Percentiles rank a stretch among this genome's conserved stretches.
phyloP scores from a whole-genome alignment of 2,797 vertebrate genomes.

The Lepus oiostolus region DNA sequence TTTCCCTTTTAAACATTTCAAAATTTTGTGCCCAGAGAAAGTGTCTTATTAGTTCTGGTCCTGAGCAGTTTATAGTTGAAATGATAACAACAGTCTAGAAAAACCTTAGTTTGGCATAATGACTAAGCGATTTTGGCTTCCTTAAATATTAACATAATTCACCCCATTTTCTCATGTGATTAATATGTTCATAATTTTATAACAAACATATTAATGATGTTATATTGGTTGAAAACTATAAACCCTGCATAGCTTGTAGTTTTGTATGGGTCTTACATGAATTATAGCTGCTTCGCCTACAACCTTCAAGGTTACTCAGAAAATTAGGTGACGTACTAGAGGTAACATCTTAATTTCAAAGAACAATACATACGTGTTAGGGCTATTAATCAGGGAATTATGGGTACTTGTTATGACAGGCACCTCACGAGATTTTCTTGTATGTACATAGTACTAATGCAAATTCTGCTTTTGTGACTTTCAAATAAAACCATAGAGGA shows the following conservation, averaged over 20 bases:
- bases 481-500: conserved; percentile 57
- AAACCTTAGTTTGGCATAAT: background rate
- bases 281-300: conserved; percentile 38
- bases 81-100: background rate
- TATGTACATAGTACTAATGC: background rate
- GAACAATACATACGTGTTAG: background rate
- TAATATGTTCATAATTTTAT: background rate
- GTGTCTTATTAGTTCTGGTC: background rate
- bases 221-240: background rate
- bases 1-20: background rate
- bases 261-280: background rate
- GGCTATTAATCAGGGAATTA: conserved; percentile 53
- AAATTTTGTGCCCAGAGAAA: background rate
- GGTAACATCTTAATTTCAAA: conserved; percentile 54
- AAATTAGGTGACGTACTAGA: conserved; percentile 64
- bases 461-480: conserved; percentile 50
- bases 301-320: conserved; percentile 16
- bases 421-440: background rate
- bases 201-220: conserved; percentile 18
- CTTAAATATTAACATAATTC: background rate
- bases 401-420: background rate
- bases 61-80: background rate
- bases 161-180: background rate
- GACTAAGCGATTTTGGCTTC: conserved; percentile 26
- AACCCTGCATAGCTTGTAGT: too few relatives aligned